Base-by-base conservation (phyloP, 2,797 vertebrate genomes). In the Chloroceryle amazona region DNA sequence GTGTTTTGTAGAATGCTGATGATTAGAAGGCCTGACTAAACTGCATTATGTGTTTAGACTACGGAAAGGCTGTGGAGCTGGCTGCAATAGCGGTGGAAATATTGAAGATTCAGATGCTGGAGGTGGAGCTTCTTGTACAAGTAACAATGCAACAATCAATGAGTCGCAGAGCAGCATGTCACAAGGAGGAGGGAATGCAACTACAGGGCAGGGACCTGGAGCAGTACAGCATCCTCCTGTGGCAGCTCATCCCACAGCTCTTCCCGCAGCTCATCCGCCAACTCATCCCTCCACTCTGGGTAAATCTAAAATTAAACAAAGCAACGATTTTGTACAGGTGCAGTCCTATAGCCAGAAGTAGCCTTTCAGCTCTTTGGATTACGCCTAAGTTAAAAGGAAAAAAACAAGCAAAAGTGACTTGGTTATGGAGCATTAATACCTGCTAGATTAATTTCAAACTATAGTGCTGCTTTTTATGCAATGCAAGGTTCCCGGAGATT, bases 21-120 rank as follows among this genome's bases (percentile, higher is more conserved):
- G 29, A 28, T 35, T 37, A 47, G 57, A 29, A 86, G 26, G 19
- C 57, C 35, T 93, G 26, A 63, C 41, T 60, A 73, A 46, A 60
- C 72, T 96, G 67, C 25, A 10, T 51, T 94, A 37, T 93, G 12
- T 93, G 95, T 89, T 22, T 76, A 99, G 99, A 94, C 97, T 99
- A 84, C 98, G 99, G 73, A 99, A 99, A 96, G 99, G 99, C 75
- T 99, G 99, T 78, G 99, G 99, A 39, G 99, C 99, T 12, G 99
- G 99, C 41, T 99, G 99, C 95, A 99, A 99, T 98, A 99, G 99
- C 7, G 99, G 99, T 7, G 99, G 99, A 67, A 99, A 99, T 74
- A 99, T 99, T 26, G 99, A 99, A 98, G 99, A 99, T 94, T 99
- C 99, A 1, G 99, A 99, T 76, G 98, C 98, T 70, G 98, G 98